Evolutionary conservation across 2,113 vertebrate species (phyloP), one percentile per base, ranked within the genome.

Genomic region (Himantopus leucocephalus): DNA sequence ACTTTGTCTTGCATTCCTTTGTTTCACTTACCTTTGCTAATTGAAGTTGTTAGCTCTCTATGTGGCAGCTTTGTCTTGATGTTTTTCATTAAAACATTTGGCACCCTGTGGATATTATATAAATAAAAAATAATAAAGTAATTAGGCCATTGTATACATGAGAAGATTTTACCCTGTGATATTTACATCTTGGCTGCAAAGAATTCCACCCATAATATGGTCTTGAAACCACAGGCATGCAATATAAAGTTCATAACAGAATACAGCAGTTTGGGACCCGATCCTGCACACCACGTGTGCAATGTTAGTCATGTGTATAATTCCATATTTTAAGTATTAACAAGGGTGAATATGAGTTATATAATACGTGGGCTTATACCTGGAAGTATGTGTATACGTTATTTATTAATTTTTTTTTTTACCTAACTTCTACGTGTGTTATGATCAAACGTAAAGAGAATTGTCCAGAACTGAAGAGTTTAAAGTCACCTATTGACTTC

Each of bases 41-140:
- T 2, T 73, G 35, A 88, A 88, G 32, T 68, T 53, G 41, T 83
- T 88, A 30, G 5, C 41, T 80, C 15, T 83, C 15, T 76, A 4
- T 34, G 14, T 45, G 72, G 70, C 29, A 92, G 24, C 17, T 91
- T 90, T 86, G 39, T 79, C 15, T 76, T 75, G 24, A 60, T 68
- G 35, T 68, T 96, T 89, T 94, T 37, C 76, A 91, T 56, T 52
- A 75, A 91, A 94, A 92, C 7, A 34, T 74, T 75, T 94, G 68
- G 45, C 35, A 79, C 27, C 17, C 73, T 78, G n/a, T 47, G 37
- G 14, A 63, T 71, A 56, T 72, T 26, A 56, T 35, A 56, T 47
- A 72, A 60, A 84, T 80, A 39, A 77, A 91, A 87, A 88, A 29
- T 43, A 80, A 86, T 78, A 24, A 83, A 83, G 23, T 81, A 88